phyloP scores from a whole-genome alignment of 2,797 vertebrate genomes.

The Sphaeramia orbicularis region DNA sequence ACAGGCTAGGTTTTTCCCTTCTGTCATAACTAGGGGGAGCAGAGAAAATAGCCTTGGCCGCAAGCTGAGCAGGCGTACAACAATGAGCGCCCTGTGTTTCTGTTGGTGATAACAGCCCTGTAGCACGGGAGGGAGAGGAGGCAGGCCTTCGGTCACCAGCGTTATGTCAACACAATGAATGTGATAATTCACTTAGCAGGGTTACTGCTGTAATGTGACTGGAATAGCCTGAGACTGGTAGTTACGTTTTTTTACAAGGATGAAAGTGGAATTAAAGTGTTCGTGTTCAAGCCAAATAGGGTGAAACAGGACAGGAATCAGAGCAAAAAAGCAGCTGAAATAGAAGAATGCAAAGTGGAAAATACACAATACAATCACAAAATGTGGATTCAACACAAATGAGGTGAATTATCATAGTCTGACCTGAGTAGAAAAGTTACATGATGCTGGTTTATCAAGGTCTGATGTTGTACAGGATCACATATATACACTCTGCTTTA shows the following conservation, averaged over 20 bases:
- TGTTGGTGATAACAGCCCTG: conserved; percentile 38
- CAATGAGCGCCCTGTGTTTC: conserved; percentile 55
- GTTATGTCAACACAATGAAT: conserved; percentile 48
- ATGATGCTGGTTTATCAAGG: too few relatives aligned
- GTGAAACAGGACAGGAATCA: conserved; percentile 4
- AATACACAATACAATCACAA: conserved; percentile 5
- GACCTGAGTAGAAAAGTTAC: background rate
- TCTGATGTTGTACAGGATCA: too few relatives aligned
- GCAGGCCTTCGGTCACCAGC: conserved; percentile 26
- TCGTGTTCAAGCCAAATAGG: conserved; percentile 10
- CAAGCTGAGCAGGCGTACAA: conserved; percentile 29
- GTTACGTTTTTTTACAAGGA: conserved; percentile 15
- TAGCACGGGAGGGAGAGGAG: conserved; percentile 12
- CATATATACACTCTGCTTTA: too few relatives aligned
- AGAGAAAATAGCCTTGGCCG: conserved; percentile 10
- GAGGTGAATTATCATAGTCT: background rate
- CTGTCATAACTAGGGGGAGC: conserved; percentile 16
- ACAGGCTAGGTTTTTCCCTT: background rate
- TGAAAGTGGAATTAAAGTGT: conserved; percentile 28
- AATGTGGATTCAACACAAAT: background rate
- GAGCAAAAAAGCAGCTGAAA: background rate
- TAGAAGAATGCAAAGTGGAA: conserved; percentile 1
- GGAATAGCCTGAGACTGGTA: conserved; percentile 21
- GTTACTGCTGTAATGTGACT: conserved; percentile 28
- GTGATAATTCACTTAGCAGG: conserved; percentile 43